Conservation (phyloP, 2,113 vertebrate genomes). For the Glaucidium brasilianum region DNA sequence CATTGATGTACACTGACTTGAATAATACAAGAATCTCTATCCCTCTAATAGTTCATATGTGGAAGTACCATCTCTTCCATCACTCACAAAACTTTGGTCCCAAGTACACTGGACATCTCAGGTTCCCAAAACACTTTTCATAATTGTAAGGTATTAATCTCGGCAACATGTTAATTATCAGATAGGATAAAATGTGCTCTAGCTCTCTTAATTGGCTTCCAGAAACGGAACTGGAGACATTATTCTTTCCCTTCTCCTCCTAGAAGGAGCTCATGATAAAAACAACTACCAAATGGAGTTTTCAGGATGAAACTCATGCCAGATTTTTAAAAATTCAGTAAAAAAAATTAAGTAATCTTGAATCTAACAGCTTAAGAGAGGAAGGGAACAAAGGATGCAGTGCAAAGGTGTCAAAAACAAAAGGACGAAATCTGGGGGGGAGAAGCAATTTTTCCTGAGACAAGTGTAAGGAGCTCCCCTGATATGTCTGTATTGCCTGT, state of each 20-base stretch:
- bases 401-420: neutral
- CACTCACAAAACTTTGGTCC: neutral
- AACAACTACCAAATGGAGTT: neutral
- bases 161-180: neutral
- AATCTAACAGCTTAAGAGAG: neutral
- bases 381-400: neutral
- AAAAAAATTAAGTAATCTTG: neutral
- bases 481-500: neutral
- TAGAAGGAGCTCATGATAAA: neutral
- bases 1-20: neutral
- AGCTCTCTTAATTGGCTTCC: neutral
- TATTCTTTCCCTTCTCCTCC: neutral
- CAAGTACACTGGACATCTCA: neutral
- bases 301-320: neutral
- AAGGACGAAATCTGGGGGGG: neutral
- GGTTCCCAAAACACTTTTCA: neutral
- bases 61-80: neutral
- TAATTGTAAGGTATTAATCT: neutral
- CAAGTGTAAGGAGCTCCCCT: neutral
- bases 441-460: neutral
- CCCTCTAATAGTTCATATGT: fast-evolving
- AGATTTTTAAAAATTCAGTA: neutral
- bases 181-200: neutral
- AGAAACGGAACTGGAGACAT: neutral
- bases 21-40: neutral